Base-by-base conservation (phyloP, 2,797 vertebrate species). In the Enteromius afrohamiltoni region DNA sequence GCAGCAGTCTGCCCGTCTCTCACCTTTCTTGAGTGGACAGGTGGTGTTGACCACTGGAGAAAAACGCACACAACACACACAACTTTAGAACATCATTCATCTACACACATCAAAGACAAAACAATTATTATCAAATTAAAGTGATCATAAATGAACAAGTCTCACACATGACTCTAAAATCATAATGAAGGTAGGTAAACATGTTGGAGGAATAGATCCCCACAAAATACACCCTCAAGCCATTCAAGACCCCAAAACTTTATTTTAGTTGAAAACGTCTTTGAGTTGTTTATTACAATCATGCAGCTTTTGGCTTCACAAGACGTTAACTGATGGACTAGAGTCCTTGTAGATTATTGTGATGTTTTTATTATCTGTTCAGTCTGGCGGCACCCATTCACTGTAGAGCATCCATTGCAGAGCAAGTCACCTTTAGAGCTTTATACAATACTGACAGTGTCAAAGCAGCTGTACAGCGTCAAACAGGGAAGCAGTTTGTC, bases 1-100 rank as follows among this genome's bases (percentile, higher is more conserved):
- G 68, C 65, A 84, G 79, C 68, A 42, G 26, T 79, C 31, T 75
- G 60, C 71, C 70, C 1, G 29, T 78, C 81, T 80, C 85, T 88
- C 87, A 87, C 87, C 85, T 88, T 82, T 83, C 70, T 79, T 81
- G 37, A 21, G 74, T 79, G 69, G 79, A 83, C 82, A 87, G 85
- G 76, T 82, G 82, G 84, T 82, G 85, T 47, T 82, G 81, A 85
- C 81, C 84, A 80, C 85, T 88, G 82, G 82, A 88, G 87, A 87
- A 69, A 85, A 88, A 85, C 29, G 79, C 78, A 87, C 77, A 83
- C 84, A 86, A 83, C 81, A 81, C 4, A 68, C 55, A 80, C 10
- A 16, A 13, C 51, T 82, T 86, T 71, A 84, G 64, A 60, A 79
- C 47, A 64, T 51, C n/a, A 67, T 14, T 83, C 31, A 69, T 68